These are phyloP conservation scores for Leptodactylus fallax DNA, from an alignment of 2,797 vertebrate species.

Conservation along the genomic window DNA sequence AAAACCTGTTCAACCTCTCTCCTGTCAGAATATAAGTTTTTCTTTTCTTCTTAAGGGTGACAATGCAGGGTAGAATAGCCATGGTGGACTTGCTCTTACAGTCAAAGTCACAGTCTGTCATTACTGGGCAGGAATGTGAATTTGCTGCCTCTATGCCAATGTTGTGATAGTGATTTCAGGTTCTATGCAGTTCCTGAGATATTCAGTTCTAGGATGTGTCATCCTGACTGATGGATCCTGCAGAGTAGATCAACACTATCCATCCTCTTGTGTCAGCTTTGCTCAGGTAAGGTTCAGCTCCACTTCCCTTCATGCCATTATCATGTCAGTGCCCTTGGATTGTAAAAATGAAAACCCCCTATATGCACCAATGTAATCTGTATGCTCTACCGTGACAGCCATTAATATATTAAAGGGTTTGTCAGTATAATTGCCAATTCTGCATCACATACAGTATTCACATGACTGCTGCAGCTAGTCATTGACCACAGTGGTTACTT, in stretches of 20 bases:
- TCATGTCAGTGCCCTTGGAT: neutral
- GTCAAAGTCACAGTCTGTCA: neutral
- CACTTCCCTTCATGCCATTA: neutral
- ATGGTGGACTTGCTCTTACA: too few relatives aligned
- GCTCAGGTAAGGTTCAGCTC: neutral
- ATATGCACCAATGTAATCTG: neutral
- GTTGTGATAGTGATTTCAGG: neutral
- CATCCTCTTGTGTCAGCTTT: neutral
- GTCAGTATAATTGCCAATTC: too few relatives aligned
- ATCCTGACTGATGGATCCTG: neutral
- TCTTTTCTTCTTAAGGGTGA: too few relatives aligned
- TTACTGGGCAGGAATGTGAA: neutral
- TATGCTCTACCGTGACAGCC: neutral
- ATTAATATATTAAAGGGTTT: too few relatives aligned
- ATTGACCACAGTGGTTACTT: too few relatives aligned
- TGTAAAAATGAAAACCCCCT: too few relatives aligned
- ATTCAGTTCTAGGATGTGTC: neutral
- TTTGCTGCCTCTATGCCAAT: neutral
- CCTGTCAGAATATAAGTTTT: too few relatives aligned
- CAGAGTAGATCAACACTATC: conserved; percentile 1
- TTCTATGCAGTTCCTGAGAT: neutral
- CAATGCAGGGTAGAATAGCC: too few relatives aligned
- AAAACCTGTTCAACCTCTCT: too few relatives aligned
- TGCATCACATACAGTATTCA: too few relatives aligned
- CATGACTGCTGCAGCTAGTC: too few relatives aligned